Evolutionary conservation across 2,797 vertebrate species (phyloP), one percentile per base, ranked within the genome.

Genomic region (Myripristis jacobus): DNA sequence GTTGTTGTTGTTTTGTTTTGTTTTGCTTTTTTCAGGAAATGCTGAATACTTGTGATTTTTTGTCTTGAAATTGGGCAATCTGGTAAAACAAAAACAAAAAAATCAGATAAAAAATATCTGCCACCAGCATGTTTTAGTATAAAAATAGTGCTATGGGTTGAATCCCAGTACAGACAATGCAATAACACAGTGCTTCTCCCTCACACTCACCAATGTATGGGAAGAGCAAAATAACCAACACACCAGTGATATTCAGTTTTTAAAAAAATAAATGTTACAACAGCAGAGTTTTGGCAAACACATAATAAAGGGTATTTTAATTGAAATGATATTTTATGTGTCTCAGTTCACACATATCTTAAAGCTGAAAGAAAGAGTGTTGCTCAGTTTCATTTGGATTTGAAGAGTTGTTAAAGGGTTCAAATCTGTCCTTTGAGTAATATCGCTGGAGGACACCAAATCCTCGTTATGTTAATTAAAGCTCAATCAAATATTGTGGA

Each of bases 391-490:
- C 51, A 82, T 81, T 83, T 80, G 81, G 72, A 73, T 73, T 59
- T 52, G 66, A 21, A 74, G 66, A 79, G 70, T 65, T 60, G 46
- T 3, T 24, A 15, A 52, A 6, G 51, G 75, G 83, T 87, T 87
- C 80, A 66, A 70, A 79, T 74, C 74, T 66, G 84, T 87, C 88
- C 82, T 85, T 80, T 56, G 82, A 83, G 84, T 61, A 79, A 78
- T 77, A 22, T 50, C 50, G 81, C 70, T 79, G 80, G 75, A 81
- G 88, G 85, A 90, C 87, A 89, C 81, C 81, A 86, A 89, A 90
- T 90, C 90, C 87, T 74, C 73, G 19, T 75, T 90, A 87, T 88
- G 84, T 87, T 90, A 77, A 88, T 90, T 84, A 88, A 79, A 77
- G 79, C 87, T 77, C 80, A 87, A 86, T 83, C 74, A 87, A 90